A percentile compares a stretch with the other conserved stretches of the same genome.
phyloP scores from a whole-genome alignment of 2,113 vertebrate genomes.

The Geococcyx californianus region DNA sequence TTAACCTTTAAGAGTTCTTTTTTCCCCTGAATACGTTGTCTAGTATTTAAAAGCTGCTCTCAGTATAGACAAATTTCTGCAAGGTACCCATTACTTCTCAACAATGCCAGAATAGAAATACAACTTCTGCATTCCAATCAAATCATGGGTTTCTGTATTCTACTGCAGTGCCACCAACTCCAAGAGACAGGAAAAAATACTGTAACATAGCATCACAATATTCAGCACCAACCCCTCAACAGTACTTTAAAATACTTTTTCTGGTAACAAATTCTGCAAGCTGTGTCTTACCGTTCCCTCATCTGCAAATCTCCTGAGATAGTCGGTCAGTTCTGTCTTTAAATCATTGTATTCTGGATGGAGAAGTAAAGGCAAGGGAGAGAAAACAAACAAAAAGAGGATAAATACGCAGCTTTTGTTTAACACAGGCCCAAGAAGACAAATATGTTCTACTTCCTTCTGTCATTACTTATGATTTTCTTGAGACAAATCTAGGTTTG shows the following conservation, averaged over 20 bases:
- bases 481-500: background rate
- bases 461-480: background rate
- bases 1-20: background rate
- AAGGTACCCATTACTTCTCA: background rate
- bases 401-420: background rate
- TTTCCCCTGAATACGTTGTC: background rate
- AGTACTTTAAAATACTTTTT: background rate
- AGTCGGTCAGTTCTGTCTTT: constrained; percentile 85
- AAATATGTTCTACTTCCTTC: background rate
- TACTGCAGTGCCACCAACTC: background rate
- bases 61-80: background rate
- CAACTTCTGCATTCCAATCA: background rate
- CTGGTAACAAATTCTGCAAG: background rate
- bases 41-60: background rate
- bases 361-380: background rate
- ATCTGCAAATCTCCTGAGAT: constrained; percentile 87
- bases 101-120: background rate
- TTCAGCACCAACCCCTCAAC: background rate
- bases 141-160: background rate
- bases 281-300: constrained; percentile 89
- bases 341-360: constrained; percentile 89
- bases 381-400: background rate
- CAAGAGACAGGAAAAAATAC: background rate
- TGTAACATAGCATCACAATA: background rate
- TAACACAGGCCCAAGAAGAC: background rate